phyloP scores from a whole-genome alignment of 2,797 vertebrate genomes.

The Brachymystax lenok region DNA sequence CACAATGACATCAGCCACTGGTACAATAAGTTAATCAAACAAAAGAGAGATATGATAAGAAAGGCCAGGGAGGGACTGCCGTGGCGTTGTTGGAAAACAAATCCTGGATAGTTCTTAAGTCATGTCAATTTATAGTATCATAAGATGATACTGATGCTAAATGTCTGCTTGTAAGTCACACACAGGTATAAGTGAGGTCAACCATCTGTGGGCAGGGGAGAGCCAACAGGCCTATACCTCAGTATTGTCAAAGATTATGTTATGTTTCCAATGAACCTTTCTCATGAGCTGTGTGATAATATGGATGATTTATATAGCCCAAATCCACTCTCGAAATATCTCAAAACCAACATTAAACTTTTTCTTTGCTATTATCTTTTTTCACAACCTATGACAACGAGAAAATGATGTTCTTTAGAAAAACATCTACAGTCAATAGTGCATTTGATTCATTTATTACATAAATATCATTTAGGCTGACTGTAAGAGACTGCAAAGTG shows the following conservation, averaged over 20 bases:
- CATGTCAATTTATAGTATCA: slow-evolving; percentile 41
- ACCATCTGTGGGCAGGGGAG: slow-evolving; percentile 24
- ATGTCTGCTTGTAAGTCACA: not conserved
- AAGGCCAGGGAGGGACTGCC: not conserved
- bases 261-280: not conserved
- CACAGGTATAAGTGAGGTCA: slow-evolving; percentile 2
- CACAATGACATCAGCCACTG: slow-evolving; percentile 59
- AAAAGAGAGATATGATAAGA: slow-evolving; percentile 43
- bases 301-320: not conserved
- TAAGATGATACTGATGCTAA: not conserved
- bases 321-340: not conserved
- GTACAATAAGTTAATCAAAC: slow-evolving; percentile 51
- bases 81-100: slow-evolving; percentile 53
- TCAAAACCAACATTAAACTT: slow-evolving; percentile 57
- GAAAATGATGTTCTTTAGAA: slow-evolving; percentile 62
- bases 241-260: slow-evolving; percentile 32
- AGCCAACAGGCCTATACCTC: slow-evolving; percentile 9
- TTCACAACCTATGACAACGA: slow-evolving; percentile 72
- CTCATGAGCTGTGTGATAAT: not conserved
- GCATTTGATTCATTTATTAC: slow-evolving; percentile 80
- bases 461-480: slow-evolving; percentile 75
- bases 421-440: slow-evolving; percentile 79
- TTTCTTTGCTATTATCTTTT: slow-evolving; percentile 45
- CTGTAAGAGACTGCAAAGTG: slow-evolving; percentile 48
- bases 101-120: slow-evolving; percentile 21